Conservation (phyloP, 2,888 invertebrate genomes). For the Volucella inflata region DNA sequence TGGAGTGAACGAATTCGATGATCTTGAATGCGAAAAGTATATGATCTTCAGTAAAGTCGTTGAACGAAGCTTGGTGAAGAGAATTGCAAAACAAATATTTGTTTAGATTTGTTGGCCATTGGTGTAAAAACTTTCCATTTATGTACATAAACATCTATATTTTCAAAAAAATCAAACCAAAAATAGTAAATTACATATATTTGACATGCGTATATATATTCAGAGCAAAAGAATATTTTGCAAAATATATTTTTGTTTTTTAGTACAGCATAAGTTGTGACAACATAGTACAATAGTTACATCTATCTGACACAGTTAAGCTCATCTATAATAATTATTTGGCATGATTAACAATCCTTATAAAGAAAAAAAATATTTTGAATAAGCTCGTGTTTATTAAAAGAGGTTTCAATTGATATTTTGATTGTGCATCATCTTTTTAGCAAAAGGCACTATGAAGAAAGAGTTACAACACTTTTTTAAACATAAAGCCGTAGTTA, state of each 20-base stretch:
- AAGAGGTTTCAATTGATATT: not conserved
- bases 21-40: no score
- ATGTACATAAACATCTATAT: no score
- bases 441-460: constrained; percentile 35
- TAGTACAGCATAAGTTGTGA: no score
- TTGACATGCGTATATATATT: constrained; percentile 20
- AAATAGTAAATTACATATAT: constrained; percentile 23
- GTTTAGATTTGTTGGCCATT: no score
- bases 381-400: constrained; percentile 40
- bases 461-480: constrained; percentile 8
- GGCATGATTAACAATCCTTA: not conserved
- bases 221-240: not conserved
- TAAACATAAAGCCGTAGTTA: constrained; percentile 1
- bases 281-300: not conserved
- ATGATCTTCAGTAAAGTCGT: no score
- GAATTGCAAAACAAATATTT: no score
- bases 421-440: constrained; percentile 31
- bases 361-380: not conserved
- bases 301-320: constrained; percentile 10
- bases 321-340: constrained; percentile 8
- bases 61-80: no score
- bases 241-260: not conserved
- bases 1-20: no score
- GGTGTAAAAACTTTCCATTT: no score
- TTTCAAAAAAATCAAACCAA: not conserved